phyloP scores from a whole-genome alignment of 2,797 vertebrate genomes.

The Pangasius sanitwongsei region DNA sequence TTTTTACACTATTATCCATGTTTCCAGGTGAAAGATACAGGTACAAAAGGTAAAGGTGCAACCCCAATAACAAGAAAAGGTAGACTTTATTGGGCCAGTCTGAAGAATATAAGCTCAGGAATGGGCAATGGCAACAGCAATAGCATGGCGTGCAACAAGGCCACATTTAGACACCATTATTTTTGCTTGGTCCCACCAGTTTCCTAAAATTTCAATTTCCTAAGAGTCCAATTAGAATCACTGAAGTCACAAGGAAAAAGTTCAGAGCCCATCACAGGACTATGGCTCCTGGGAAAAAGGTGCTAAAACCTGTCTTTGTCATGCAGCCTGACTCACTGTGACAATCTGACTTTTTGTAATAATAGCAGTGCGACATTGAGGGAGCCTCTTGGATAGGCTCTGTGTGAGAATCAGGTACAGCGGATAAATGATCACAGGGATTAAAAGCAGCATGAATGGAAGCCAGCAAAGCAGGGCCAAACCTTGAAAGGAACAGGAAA shows the following conservation, averaged over 20 bases:
- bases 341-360: constrained; percentile 69
- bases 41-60: not conserved
- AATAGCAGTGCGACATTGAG: constrained; percentile 31
- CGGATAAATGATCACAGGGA: constrained; percentile 59
- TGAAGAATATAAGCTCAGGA: constrained; percentile 15
- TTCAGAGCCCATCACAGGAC: constrained; percentile 15
- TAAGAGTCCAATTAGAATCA: constrained; percentile 15
- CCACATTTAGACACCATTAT: constrained; percentile 1
- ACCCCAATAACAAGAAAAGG: not conserved
- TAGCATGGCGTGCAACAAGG: constrained; percentile 5
- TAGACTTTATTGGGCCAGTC: constrained; percentile 6
- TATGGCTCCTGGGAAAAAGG: not conserved
- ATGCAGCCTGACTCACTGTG: constrained; percentile 38
- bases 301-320: constrained; percentile 1
- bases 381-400: constrained; percentile 66
- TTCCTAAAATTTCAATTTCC: not conserved
- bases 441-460: constrained; percentile 62
- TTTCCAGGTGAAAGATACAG: not conserved
- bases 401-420: constrained; percentile 63
- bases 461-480: constrained; percentile 44
- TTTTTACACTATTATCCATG: not conserved
- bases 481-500: constrained; percentile 63
- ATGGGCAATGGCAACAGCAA: not conserved
- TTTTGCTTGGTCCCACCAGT: not conserved
- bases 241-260: constrained; percentile 9